Evolutionary conservation across 2,113 vertebrate species (phyloP).

Genomic region (Charina bottae): DNA sequence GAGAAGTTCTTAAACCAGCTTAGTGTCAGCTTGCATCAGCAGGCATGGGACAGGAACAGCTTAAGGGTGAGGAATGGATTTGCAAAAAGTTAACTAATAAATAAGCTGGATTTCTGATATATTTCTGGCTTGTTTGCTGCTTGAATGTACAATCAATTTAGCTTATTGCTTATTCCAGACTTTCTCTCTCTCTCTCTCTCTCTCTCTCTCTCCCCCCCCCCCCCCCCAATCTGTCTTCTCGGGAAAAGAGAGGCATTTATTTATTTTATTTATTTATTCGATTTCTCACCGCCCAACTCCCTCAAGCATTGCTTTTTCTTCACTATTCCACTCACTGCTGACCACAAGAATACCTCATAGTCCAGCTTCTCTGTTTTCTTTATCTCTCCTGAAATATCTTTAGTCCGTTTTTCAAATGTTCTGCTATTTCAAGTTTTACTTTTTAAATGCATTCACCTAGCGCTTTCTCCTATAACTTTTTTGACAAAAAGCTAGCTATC

Average conservation of each 20-base stretch:
- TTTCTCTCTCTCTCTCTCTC: background rate
- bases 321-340: background rate
- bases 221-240: no score
- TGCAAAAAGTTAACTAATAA: conserved; percentile 20
- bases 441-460: background rate
- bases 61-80: background rate
- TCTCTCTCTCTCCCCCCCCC: no score
- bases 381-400: background rate
- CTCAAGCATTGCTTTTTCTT: background rate
- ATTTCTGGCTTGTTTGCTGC: conserved; percentile 39
- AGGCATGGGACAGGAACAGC: background rate
- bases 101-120: conserved; percentile 46
- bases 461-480: background rate
- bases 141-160: background rate
- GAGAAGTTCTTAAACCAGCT: background rate
- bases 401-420: background rate
- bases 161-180: conserved; percentile 31
- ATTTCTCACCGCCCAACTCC: no score
- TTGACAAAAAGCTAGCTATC: background rate
- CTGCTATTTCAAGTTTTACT: background rate
- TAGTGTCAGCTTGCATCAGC: background rate
- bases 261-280: no score
- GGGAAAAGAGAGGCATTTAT: background rate
- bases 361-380: background rate
- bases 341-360: background rate